A percentile compares a stretch with the other conserved stretches of the same genome.
These are phyloP conservation scores for Lasioglossum villosulum DNA, from an alignment of 2,888 invertebrate species.

Conservation along the genomic window DNA sequence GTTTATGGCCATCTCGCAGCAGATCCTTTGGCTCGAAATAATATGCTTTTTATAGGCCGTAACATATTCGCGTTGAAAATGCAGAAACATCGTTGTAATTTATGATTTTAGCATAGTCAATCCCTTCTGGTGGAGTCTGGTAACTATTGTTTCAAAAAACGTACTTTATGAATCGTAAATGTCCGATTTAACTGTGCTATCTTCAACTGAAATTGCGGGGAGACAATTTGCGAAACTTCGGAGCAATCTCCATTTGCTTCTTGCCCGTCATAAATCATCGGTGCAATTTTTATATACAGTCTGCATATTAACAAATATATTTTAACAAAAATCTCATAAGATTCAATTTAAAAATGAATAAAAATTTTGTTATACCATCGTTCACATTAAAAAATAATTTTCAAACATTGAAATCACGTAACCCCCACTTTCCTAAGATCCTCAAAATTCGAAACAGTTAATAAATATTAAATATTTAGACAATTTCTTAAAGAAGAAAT, in stretches of 20 bases:
- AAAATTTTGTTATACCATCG: background rate
- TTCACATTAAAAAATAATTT: background rate
- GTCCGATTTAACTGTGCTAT: background rate
- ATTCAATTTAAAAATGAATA: background rate
- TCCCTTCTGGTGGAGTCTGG: background rate
- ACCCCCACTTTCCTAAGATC: background rate
- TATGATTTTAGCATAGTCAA: slow-evolving; percentile 41
- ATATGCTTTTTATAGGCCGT: slow-evolving; percentile 68
- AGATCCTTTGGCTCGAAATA: slow-evolving; percentile 44
- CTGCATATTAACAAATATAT: background rate
- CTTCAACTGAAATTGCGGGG: background rate
- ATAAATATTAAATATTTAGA: background rate
- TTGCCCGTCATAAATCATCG: background rate
- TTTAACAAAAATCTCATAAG: background rate
- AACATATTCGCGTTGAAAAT: slow-evolving; percentile 45
- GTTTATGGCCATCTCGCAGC: slow-evolving; percentile 51
- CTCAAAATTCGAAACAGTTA: background rate
- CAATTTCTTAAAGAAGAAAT: background rate
- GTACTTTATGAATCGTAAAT: background rate
- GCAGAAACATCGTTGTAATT: slow-evolving; percentile 61
- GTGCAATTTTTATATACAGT: background rate
- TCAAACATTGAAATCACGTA: background rate
- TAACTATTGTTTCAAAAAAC: background rate
- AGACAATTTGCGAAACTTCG: background rate
- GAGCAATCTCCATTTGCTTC: background rate